Conservation (phyloP, 2,113 vertebrate genomes). For the Nansenia antarctica region DNA sequence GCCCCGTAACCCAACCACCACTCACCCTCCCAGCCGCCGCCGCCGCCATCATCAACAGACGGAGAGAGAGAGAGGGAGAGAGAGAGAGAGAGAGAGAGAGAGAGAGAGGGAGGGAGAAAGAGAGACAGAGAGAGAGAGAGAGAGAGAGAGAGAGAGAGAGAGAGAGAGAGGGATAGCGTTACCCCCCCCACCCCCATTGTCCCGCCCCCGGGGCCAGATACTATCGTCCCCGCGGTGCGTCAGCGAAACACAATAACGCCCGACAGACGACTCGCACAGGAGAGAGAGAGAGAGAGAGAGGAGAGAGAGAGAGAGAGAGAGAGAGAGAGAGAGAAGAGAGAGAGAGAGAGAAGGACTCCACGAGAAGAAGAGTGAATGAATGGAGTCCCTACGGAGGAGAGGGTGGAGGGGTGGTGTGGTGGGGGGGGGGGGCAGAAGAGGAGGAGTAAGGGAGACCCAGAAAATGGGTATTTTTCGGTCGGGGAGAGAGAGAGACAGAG, state of each 20-base stretch:
- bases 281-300: no score
- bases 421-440: background rate
- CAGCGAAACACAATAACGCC: constrained; percentile 10
- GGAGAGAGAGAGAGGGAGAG: background rate
- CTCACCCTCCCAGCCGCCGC: background rate
- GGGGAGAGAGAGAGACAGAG: background rate
- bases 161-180: background rate
- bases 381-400: background rate
- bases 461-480: background rate
- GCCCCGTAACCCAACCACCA: constrained; percentile 6
- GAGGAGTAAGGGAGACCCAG: background rate
- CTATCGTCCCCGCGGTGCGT: background rate
- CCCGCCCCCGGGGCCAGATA: background rate
- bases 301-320: no score
- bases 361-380: background rate
- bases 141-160: no score
- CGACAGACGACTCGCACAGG: constrained; percentile 6
- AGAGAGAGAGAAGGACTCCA: no score
- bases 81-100: no score
- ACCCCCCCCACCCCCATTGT: constrained; percentile 14
- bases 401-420: background rate
- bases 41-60: background rate
- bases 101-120: no score
- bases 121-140: no score
- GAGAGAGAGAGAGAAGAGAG: no score